Evolutionary conservation across 2,113 vertebrate genomes (phyloP).

Genomic region (Papio anubis): DNA sequence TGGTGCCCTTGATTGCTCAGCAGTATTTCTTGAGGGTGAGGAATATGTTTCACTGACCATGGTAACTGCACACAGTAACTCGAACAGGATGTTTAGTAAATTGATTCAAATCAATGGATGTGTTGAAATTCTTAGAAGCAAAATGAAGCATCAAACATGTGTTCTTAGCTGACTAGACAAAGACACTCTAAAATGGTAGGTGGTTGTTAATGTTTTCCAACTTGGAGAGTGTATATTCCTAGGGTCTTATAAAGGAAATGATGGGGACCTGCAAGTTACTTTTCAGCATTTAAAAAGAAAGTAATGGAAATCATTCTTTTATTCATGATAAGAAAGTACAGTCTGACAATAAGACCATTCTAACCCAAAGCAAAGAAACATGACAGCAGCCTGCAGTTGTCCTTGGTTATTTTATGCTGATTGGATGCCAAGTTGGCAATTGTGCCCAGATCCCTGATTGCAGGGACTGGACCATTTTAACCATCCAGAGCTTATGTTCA

Average conservation of each 20-base stretch:
- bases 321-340: background rate
- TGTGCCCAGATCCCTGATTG: background rate
- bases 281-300: slow-evolving; percentile 14
- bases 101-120: background rate
- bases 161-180: background rate
- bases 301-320: background rate
- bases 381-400: background rate
- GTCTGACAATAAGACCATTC: background rate
- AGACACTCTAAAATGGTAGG: background rate
- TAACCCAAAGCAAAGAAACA: background rate
- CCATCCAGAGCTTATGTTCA: background rate
- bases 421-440: background rate
- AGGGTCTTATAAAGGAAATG: background rate
- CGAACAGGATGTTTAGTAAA: background rate
- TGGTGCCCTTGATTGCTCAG: background rate
- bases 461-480: background rate
- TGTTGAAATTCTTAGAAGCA: slow-evolving; percentile 3
- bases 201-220: background rate
- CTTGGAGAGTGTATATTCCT: background rate
- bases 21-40: background rate
- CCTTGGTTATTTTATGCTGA: background rate
- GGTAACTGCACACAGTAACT: background rate
- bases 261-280: background rate
- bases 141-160: background rate
- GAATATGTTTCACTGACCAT: background rate